Evolutionary conservation across 2,888 invertebrate species (phyloP).

Genomic region (Tetranychus truncatus): DNA sequence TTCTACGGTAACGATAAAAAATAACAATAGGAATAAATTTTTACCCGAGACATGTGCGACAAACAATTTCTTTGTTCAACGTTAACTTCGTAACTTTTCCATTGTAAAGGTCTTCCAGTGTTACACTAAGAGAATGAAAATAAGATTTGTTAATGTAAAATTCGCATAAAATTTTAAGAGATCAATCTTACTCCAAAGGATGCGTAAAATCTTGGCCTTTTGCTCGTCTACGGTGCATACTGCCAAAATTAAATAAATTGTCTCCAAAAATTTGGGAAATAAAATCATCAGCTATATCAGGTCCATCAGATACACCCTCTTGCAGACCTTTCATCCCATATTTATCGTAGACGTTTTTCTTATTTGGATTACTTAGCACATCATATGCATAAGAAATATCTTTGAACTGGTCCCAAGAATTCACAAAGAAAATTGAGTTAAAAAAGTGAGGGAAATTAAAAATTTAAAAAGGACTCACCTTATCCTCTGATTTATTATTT

Average conservation of each 20-base stretch:
- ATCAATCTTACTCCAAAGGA: conserved; percentile 44
- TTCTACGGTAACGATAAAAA: not conserved
- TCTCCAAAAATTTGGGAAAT: conserved; percentile 50
- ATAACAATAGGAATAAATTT: conserved; percentile 25
- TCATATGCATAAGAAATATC: conserved; percentile 91
- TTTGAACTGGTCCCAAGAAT: conserved; percentile 45
- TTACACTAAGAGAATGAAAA: conserved; percentile 40
- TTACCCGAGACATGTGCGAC: conserved; percentile 54
- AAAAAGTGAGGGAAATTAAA: not conserved
- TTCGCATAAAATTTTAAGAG: not conserved
- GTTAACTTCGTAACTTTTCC: conserved; percentile 67
- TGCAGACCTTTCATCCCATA: conserved; percentile 71
- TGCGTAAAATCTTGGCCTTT: conserved; percentile 66
- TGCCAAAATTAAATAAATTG: conserved; percentile 32
- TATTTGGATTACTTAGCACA: conserved; percentile 69
- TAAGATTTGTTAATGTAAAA: not conserved
- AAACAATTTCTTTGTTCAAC: conserved; percentile 61
- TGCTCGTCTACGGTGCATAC: conserved; percentile 39
- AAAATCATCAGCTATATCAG: conserved; percentile 42
- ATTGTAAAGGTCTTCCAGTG: conserved; percentile 74
- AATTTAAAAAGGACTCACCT: conserved; percentile 30
- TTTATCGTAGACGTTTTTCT: conserved; percentile 64
- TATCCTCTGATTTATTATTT: conserved; percentile 73
- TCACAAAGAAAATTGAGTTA: not conserved
- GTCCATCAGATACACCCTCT: conserved; percentile 45